A percentile compares a stretch with the other conserved stretches of the same genome.
Conservation (phyloP, 2,113 vertebrate genomes). For the Antigone vipio region DNA sequence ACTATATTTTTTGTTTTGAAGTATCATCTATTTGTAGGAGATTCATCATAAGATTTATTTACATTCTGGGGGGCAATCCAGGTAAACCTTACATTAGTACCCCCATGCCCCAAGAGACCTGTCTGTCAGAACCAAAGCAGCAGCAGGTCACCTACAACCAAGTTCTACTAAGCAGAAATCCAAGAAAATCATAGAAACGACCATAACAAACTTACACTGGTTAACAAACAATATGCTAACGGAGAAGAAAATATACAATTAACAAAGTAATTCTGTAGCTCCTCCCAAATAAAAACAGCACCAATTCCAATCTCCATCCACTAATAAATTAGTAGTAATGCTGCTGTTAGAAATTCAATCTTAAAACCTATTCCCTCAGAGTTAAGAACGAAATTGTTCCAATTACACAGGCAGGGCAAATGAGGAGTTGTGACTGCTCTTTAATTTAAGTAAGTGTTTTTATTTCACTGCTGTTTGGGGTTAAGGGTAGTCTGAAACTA, state of each 20-base stretch:
- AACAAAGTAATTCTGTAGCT: not conserved
- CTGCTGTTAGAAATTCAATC: not conserved
- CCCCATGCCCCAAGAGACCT: not conserved
- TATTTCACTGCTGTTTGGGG: not conserved
- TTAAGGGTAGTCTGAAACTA: not conserved
- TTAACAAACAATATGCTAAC: not conserved
- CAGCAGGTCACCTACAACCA: not conserved
- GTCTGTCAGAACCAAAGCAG: not conserved
- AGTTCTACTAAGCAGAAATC: not conserved
- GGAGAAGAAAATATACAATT: not conserved
- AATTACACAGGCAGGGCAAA: not conserved
- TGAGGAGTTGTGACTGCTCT: not conserved
- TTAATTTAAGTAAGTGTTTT: not conserved
- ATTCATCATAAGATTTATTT: not conserved
- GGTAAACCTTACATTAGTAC: not conserved
- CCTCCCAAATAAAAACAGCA: not conserved
- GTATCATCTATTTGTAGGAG: not conserved
- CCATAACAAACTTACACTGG: not conserved
- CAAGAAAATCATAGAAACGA: not conserved
- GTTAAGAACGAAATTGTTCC: not conserved
- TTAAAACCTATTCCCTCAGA: not conserved
- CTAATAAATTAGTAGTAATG: not conserved
- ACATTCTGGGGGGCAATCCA: not conserved
- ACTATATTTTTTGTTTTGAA: not conserved
- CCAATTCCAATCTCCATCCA: not conserved